These are phyloP conservation scores for Remorina albescens DNA, from an alignment of 2,797 vertebrate species.

Conservation along the genomic window DNA sequence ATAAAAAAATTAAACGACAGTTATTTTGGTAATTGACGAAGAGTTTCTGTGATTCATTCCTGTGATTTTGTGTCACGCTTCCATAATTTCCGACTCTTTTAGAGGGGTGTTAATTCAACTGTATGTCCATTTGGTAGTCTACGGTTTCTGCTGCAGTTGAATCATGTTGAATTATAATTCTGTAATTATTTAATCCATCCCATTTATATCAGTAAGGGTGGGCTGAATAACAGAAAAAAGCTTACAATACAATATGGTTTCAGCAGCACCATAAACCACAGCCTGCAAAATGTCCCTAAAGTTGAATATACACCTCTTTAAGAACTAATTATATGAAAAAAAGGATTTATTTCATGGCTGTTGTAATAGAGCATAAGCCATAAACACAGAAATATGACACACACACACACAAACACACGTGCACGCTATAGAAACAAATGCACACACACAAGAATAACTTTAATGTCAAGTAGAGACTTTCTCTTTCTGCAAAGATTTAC, in stretches of 20 bases:
- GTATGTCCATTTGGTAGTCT: not conserved
- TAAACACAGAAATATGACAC: not conserved
- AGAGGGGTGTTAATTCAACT: not conserved
- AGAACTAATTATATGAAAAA: not conserved
- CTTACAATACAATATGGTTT: not conserved
- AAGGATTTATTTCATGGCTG: not conserved
- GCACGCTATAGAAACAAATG: not conserved
- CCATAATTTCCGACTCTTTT: not conserved
- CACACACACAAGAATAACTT: conserved; percentile 15
- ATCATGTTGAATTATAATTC: not conserved
- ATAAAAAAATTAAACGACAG: conserved; percentile 16
- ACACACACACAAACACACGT: not conserved
- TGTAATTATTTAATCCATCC: not conserved
- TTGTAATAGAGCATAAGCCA: not conserved
- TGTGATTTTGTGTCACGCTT: conserved; percentile 5
- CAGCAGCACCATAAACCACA: not conserved
- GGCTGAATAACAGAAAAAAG: not conserved
- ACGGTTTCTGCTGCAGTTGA: not conserved
- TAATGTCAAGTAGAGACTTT: conserved; percentile 40
- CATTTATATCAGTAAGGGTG: not conserved
- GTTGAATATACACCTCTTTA: not conserved
- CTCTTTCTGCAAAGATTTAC: conserved; percentile 52
- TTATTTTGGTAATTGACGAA: conserved; percentile 22
- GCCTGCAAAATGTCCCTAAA: not conserved
- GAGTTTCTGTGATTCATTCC: not conserved